These are phyloP conservation scores for Mactra quadrangularis DNA, from an alignment of 1,140 invertebrate genomes.

Conservation along the genomic window DNA sequence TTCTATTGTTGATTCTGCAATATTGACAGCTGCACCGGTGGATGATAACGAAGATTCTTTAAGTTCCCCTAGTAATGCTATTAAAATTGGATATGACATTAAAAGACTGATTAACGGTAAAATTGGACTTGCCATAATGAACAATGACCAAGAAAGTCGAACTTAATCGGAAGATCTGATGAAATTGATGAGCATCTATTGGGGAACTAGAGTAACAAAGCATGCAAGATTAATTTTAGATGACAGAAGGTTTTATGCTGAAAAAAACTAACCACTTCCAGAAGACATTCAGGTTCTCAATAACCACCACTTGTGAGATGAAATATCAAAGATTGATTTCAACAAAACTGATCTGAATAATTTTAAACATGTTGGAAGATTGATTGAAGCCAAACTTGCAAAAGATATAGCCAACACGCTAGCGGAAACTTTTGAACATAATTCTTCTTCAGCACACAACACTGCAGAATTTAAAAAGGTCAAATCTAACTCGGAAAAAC, in stretches of 20 bases:
- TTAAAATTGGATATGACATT: slow-evolving; percentile 48
- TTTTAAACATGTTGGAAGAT: too few species aligned
- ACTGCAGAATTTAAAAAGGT: too few species aligned
- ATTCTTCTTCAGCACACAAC: too few species aligned
- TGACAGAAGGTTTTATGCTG: background rate
- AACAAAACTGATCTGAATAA: too few species aligned
- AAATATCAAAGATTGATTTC: too few species aligned
- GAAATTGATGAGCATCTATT: slow-evolving; percentile 38
- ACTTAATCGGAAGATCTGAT: slow-evolving; percentile 11
- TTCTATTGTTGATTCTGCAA: background rate
- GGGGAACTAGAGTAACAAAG: slow-evolving; percentile 36
- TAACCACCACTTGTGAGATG: too few species aligned
- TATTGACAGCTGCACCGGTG: background rate
- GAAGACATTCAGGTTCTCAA: slow-evolving; percentile 35
- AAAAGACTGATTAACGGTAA: slow-evolving; percentile 34
- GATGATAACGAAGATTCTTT: slow-evolving; percentile 32
- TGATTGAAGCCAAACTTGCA: too few species aligned
- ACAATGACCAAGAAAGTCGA: slow-evolving; percentile 9
- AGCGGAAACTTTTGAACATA: too few species aligned
- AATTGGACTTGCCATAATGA: slow-evolving; percentile 36
- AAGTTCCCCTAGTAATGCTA: slow-evolving; percentile 35
- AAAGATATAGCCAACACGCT: too few species aligned
- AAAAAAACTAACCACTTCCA: slow-evolving; percentile 15
- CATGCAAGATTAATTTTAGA: slow-evolving; percentile 9
- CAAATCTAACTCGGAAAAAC: too few species aligned